Conservation (phyloP, 2,797 vertebrate species). For the Gallinago solitaria region DNA sequence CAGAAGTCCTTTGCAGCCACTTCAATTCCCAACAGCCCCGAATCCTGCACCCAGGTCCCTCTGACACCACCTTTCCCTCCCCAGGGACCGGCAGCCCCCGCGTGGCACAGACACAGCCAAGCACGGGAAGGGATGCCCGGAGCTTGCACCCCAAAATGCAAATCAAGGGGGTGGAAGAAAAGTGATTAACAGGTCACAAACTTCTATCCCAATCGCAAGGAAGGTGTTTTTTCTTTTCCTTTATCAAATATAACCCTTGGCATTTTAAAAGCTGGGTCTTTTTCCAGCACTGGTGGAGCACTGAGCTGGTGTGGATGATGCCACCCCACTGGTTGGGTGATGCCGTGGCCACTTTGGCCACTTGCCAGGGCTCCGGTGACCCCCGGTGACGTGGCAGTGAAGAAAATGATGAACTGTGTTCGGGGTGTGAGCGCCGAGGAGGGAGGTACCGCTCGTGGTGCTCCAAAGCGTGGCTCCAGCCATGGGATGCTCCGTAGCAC, state of each 20-base stretch:
- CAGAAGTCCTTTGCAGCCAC: neutral
- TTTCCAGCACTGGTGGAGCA: rapidly evolving
- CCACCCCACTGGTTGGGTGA: too few relatives aligned
- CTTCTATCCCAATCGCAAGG: rapidly evolving
- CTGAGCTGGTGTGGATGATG: rapidly evolving
- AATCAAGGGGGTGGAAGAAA: neutral
- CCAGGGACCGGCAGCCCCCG: rapidly evolving
- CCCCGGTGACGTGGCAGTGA: rapidly evolving
- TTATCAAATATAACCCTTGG: rapidly evolving
- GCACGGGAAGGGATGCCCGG: neutral
- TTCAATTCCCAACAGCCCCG: neutral
- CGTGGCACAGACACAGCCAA: rapidly evolving
- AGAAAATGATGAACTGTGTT: rapidly evolving
- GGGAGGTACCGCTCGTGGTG: rapidly evolving
- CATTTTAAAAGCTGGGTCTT: neutral
- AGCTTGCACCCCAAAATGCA: neutral
- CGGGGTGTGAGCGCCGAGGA: rapidly evolving
- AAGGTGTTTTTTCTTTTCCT: neutral
- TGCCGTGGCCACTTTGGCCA: too few relatives aligned
- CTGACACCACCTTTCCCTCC: neutral
- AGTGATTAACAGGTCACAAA: neutral
- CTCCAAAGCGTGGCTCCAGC: neutral
- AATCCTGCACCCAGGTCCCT: neutral
- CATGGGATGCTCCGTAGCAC: rapidly evolving
- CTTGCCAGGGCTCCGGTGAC: neutral